Conservation (phyloP, 1,140 invertebrate genomes). For the Brachionus rubens region DNA sequence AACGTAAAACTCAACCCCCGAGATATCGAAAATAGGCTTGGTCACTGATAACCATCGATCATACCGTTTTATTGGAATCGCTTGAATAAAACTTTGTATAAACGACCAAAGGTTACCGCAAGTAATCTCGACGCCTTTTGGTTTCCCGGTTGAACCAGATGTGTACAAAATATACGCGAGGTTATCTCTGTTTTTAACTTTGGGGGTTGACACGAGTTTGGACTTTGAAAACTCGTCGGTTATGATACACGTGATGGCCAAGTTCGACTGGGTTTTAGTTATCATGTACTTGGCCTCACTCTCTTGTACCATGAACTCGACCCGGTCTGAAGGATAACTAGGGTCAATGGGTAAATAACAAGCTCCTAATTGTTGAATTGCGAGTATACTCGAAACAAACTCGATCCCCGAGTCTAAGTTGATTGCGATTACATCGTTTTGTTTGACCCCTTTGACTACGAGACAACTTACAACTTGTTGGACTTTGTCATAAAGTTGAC, state of each 20-base stretch:
- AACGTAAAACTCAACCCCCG: background rate
- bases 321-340: background rate
- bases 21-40: background rate
- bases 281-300: background rate
- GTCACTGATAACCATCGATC: background rate
- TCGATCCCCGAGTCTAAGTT: background rate
- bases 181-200: background rate
- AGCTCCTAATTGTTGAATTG: background rate
- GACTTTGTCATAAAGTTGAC: background rate
- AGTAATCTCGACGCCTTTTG: background rate
- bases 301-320: background rate
- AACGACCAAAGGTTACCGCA: background rate
- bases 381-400: background rate
- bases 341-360: slow-evolving; percentile 14
- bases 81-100: background rate
- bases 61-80: background rate
- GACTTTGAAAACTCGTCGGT: background rate
- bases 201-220: background rate
- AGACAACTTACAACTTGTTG: background rate
- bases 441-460: background rate
- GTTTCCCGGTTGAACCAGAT: background rate
- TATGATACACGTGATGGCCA: too few relatives aligned
- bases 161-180: background rate
- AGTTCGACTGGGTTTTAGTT: too few relatives aligned
- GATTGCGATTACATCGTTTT: background rate